A percentile compares a stretch with the other conserved stretches of the same genome.
Conservation (phyloP, 2,888 invertebrate genomes). For the Chaetoderma sp. region DNA sequence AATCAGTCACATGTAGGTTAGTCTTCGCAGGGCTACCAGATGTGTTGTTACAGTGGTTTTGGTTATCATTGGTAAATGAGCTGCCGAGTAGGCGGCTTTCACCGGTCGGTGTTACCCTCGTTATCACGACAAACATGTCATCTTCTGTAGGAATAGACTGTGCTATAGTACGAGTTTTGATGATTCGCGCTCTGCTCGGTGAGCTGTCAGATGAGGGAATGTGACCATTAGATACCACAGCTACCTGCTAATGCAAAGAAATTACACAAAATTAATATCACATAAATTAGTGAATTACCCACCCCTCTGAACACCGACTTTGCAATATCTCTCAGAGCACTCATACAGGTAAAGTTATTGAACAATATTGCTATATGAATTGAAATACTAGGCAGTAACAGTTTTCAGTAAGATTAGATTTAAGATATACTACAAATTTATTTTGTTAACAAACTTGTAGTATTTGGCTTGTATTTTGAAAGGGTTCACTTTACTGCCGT, state of each 20-base stretch:
- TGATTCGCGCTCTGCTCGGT: constrained; percentile 16
- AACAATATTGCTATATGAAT: too few relatives aligned
- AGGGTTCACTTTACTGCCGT: too few relatives aligned
- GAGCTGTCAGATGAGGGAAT: constrained; percentile 1
- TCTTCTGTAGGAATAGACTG: constrained; percentile 51
- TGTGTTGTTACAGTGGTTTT: not conserved
- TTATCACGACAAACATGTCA: constrained; percentile 55
- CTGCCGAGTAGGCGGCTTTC: constrained; percentile 1
- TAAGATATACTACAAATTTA: too few relatives aligned
- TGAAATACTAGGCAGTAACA: too few relatives aligned
- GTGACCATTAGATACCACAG: not conserved
- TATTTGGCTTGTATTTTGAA: too few relatives aligned
- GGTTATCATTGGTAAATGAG: not conserved
- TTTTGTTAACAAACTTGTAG: too few relatives aligned
- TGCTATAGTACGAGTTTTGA: constrained; percentile 29
- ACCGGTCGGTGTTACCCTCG: constrained; percentile 3
- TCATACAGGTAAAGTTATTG: constrained; percentile 21
- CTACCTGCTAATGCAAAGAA: not conserved
- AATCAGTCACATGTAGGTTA: not conserved
- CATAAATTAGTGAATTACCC: too few relatives aligned
- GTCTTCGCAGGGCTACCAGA: not conserved
- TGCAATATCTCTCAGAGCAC: constrained; percentile 29
- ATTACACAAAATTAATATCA: too few relatives aligned
- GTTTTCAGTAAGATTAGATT: too few relatives aligned
- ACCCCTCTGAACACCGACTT: constrained; percentile 25